phyloP scores from a whole-genome alignment of 2,888 invertebrate species.

The Amphipoea lucens region DNA sequence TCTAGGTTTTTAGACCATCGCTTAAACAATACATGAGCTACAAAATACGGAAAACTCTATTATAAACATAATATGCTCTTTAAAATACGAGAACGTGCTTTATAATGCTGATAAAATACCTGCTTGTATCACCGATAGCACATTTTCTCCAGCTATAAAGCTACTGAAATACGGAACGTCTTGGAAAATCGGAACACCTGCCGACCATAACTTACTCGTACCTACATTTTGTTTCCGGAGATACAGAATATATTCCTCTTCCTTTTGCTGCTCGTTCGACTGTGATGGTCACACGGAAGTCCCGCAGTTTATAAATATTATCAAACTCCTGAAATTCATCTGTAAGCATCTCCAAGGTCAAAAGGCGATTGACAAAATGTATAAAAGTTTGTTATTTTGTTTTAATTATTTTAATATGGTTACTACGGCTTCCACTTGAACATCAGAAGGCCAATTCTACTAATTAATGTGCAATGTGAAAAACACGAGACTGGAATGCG shows the following conservation, averaged over 20 bases:
- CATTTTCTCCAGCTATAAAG: slow-evolving; percentile 40
- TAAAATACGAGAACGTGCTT: slow-evolving; percentile 22
- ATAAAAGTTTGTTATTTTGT: not conserved
- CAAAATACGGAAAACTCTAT: slow-evolving; percentile 1
- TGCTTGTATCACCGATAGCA: slow-evolving; percentile 16
- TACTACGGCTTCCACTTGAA: not conserved
- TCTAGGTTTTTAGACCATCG: not conserved
- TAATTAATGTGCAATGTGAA: no score
- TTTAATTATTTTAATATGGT: not conserved
- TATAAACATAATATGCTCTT: not conserved
- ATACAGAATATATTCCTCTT: slow-evolving; percentile 71
- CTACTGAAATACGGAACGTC: slow-evolving; percentile 47
- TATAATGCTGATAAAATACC: slow-evolving; percentile 40
- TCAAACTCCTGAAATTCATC: slow-evolving; percentile 31
- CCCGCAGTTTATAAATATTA: slow-evolving; percentile 52
- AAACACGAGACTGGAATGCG: no score
- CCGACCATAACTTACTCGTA: slow-evolving; percentile 73
- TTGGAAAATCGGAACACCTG: slow-evolving; percentile 61
- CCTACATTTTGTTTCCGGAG: slow-evolving; percentile 74
- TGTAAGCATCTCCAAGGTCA: not conserved
- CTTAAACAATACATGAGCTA: not conserved
- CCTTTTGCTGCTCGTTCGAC: slow-evolving; percentile 68
- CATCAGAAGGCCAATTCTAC: no score
- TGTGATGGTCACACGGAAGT: slow-evolving; percentile 62
- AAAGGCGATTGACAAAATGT: not conserved